Evolutionary conservation across 2,113 vertebrate species (phyloP), one percentile per base, ranked within the genome.

Genomic region (Boulengerochromis microlepis): DNA sequence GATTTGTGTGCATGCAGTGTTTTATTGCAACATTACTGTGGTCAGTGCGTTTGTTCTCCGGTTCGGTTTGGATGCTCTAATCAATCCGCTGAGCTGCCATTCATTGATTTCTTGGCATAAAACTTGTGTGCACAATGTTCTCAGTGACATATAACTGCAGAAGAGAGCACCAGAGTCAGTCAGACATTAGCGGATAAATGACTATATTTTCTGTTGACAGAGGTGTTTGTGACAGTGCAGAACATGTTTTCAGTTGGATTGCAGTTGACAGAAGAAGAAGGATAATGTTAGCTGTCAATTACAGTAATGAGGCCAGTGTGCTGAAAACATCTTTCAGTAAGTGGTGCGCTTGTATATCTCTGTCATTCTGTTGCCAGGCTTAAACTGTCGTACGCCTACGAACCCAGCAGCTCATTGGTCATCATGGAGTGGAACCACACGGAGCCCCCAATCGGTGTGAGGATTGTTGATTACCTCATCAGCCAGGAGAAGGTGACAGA

Each of bases 401-500:
- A 99, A 93, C 99, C 98, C 90, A 99, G 98, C 96, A 99, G 98
- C 95, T 98, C 98, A 8, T 95, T 99, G 81, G 97, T 99, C 89
- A 98, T 99, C 85, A 95, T 99, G 93, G 98, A 99, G 87, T 99
- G 99, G 99, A 97, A 96, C 56, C 98, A 99, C 93, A 97, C 97
- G 0, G 98, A 99, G 91, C 98, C 98, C 4, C 97, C 98, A 10
- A 99, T 99, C 0, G 99, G 99, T 5, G 98, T 98, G 50, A 97
- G 98, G 84, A 97, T 99, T 1, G 97, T 98, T 0, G 98, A 99
- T 95, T 99, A 99, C 93, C 98, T 99, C 93, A 97, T 99, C 87
- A 98, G 98, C 42, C 98, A 99, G 87, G 99, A 99, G 96, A 99
- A 99, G 88, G 98, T 99, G 95, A 98, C 98, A 0, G 98, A 99